A percentile compares a stretch with the other conserved stretches of the same genome.
These are phyloP conservation scores for Catharus bicknelli DNA, from an alignment of 2,113 vertebrate genomes.

Conservation along the genomic window DNA sequence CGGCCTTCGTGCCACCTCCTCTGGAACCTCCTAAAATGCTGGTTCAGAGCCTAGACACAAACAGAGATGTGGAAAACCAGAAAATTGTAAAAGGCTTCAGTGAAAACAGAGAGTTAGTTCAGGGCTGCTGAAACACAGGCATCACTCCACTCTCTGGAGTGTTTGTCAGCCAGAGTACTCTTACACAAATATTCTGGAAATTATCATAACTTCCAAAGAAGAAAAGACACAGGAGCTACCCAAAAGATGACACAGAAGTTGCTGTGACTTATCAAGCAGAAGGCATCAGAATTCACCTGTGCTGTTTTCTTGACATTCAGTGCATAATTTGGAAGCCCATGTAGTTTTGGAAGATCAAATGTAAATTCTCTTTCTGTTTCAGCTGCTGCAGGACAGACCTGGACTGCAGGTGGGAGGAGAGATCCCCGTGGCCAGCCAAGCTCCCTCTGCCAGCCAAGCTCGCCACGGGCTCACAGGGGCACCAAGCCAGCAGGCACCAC, in stretches of 20 bases:
- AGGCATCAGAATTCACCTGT: neutral
- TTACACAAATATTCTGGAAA: neutral
- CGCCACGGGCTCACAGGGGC: accelerated
- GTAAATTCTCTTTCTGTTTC: neutral
- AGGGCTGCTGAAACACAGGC: neutral
- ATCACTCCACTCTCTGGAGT: neutral
- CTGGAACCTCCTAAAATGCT: neutral
- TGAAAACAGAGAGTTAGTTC: neutral
- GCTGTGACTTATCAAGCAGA: neutral
- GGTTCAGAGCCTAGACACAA: neutral
- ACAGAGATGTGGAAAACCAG: accelerated
- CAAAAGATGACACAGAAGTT: neutral
- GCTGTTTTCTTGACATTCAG: neutral
- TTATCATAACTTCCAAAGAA: neutral
- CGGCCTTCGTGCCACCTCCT: accelerated
- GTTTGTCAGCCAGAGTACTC: neutral
- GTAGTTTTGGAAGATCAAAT: neutral
- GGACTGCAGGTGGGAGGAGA: accelerated
- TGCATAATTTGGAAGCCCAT: neutral
- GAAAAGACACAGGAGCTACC: neutral
- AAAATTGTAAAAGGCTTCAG: neutral
- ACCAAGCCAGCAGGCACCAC: accelerated
- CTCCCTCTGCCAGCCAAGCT: neutral
- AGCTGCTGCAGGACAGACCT: neutral
- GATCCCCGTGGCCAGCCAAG: accelerated